A percentile compares a stretch with the other conserved stretches of the same genome.
phyloP scores from a whole-genome alignment of 2,797 vertebrate species.

The Orientallactaga sibirica region DNA sequence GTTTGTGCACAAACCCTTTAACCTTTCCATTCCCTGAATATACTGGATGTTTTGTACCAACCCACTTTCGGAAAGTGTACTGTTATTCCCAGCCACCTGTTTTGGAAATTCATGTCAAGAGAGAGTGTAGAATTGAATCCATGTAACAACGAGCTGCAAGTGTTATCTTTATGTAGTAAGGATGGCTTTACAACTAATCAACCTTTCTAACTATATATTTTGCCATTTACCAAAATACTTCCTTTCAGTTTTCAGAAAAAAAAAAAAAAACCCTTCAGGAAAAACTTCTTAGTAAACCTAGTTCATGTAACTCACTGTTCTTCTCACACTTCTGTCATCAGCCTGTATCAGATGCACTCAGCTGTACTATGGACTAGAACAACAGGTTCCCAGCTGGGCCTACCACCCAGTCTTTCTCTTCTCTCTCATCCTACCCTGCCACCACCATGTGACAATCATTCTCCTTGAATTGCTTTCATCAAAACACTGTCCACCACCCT shows the following conservation, averaged over 20 bases:
- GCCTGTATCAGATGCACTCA: background rate
- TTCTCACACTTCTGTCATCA: background rate
- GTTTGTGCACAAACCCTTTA: slow-evolving; percentile 33
- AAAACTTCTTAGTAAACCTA: slow-evolving; percentile 33
- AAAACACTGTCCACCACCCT: background rate
- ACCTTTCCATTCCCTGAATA: slow-evolving; percentile 1
- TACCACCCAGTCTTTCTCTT: background rate
- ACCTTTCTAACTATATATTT: background rate
- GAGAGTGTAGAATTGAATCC: slow-evolving; percentile 20
- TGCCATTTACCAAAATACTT: slow-evolving; percentile 41
- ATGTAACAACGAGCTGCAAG: background rate
- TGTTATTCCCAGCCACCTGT: background rate
- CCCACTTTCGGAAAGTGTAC: background rate
- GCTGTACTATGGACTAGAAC: background rate
- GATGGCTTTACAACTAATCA: slow-evolving; percentile 12
- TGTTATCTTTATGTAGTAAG: slow-evolving; percentile 16
- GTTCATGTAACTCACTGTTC: background rate
- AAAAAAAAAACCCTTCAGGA: slow-evolving; percentile 55
- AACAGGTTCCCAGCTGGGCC: slow-evolving; percentile 48
- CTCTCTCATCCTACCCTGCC: background rate
- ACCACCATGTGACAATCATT: slow-evolving; percentile 47
- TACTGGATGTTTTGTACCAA: slow-evolving; percentile 41
- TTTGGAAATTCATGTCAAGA: slow-evolving; percentile 55
- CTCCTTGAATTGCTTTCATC: slow-evolving; percentile 37
- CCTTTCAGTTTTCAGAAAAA: slow-evolving; percentile 51